Conservation (phyloP, 2,797 vertebrate genomes). For the Artibeus lituratus region DNA sequence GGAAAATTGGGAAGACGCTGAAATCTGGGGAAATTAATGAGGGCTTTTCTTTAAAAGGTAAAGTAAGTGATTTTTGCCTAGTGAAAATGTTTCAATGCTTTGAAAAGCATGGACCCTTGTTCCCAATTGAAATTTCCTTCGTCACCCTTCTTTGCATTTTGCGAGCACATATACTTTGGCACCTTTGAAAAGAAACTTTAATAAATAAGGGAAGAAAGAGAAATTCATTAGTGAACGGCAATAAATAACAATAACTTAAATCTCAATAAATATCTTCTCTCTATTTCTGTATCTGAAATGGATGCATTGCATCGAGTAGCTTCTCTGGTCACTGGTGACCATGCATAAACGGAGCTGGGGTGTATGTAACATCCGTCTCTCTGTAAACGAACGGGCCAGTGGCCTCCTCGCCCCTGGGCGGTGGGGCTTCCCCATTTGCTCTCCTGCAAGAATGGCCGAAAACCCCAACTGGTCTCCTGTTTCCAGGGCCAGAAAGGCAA, state of each 20-base stretch:
- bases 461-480: slow-evolving; percentile 76
- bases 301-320: slow-evolving; percentile 90
- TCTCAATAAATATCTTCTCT: slow-evolving; percentile 99
- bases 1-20: not conserved
- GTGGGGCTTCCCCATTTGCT: slow-evolving; percentile 60
- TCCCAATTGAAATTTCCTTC: slow-evolving; percentile 80
- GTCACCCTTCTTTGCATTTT: slow-evolving; percentile 78
- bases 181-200: slow-evolving; percentile 91
- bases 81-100: slow-evolving; percentile 77
- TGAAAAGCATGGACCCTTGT: slow-evolving; percentile 80
- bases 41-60: slow-evolving; percentile 82
- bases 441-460: slow-evolving; percentile 79
- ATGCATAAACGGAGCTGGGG: slow-evolving; percentile 81
- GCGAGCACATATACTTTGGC: slow-evolving; percentile 90
- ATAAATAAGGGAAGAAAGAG: slow-evolving; percentile 93
- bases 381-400: slow-evolving; percentile 82
- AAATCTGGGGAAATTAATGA: slow-evolving; percentile 53
- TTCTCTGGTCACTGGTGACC: slow-evolving; percentile 86
- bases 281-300: slow-evolving; percentile 88
- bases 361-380: slow-evolving; percentile 81
- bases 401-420: slow-evolving; percentile 32
- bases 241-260: slow-evolving; percentile 99
- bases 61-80: slow-evolving; percentile 88
- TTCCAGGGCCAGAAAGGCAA: slow-evolving; percentile 56
- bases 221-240: slow-evolving; percentile 92